phyloP scores from a whole-genome alignment of 2,113 vertebrate genomes.

The Choloepus hoffmanni region DNA sequence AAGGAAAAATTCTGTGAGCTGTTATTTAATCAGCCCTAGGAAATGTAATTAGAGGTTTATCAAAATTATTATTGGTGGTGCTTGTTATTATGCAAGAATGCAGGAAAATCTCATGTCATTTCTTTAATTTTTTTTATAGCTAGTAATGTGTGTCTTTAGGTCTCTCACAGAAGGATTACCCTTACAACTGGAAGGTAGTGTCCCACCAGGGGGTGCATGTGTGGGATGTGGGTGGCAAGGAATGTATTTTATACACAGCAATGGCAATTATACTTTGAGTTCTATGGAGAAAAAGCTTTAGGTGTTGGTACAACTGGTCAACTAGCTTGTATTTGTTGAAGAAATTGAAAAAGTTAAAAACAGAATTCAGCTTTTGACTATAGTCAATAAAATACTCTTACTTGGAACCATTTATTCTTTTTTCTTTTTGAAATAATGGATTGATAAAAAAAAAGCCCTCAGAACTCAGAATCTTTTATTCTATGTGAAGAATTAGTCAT shows the following conservation, averaged over 20 bases:
- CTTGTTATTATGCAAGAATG: background rate
- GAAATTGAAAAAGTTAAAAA: background rate
- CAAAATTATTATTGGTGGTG: background rate
- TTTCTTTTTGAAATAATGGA: background rate
- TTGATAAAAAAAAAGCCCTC: background rate
- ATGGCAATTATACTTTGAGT: background rate
- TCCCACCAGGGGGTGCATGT: background rate
- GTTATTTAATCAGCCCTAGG: background rate
- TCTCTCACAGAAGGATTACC: background rate
- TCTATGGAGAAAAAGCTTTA: background rate
- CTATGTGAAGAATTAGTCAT: background rate
- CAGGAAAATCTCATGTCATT: background rate
- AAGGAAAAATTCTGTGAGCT: background rate
- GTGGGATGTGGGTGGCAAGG: no score
- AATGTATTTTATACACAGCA: background rate
- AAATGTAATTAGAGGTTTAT: constrained; percentile 19
- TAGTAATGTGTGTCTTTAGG: background rate
- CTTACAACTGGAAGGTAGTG: background rate
- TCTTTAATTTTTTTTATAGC: background rate
- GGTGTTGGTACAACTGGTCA: background rate
- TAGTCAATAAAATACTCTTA: background rate
- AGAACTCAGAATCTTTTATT: background rate
- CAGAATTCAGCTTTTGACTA: background rate
- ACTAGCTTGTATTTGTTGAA: background rate
- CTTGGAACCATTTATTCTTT: background rate